phyloP scores from a whole-genome alignment of 2,797 vertebrate genomes.

The Distichodus sexfasciatus region DNA sequence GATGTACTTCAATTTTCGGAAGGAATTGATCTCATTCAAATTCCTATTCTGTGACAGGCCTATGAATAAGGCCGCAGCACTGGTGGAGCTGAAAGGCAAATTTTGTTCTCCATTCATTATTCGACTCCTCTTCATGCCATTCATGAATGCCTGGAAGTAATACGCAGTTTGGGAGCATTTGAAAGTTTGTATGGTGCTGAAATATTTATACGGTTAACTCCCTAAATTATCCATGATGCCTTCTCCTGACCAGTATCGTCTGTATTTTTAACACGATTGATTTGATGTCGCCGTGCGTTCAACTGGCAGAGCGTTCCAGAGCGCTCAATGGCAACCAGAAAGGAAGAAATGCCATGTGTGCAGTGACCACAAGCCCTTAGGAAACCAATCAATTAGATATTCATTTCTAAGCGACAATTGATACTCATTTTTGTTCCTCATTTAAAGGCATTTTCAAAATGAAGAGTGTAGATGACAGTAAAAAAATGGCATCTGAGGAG shows the following conservation, averaged over 20 bases:
- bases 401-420: too few species aligned
- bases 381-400: not conserved
- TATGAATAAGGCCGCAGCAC: slow-evolving; percentile 24
- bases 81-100: slow-evolving; percentile 34
- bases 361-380: not conserved
- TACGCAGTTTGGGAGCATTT: not conserved
- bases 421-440: too few species aligned
- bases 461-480: too few species aligned
- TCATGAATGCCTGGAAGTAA: slow-evolving; percentile 18
- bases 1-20: slow-evolving; percentile 26
- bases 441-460: too few species aligned
- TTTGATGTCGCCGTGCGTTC: not conserved
- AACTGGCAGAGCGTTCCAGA: not conserved
- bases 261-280: not conserved
- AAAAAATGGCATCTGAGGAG: too few species aligned
- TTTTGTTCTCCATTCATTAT: not conserved
- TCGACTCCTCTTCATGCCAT: not conserved
- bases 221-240: not conserved
- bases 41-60: slow-evolving; percentile 44
- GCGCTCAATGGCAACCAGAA: too few species aligned
- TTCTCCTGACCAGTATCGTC: not conserved
- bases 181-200: not conserved
- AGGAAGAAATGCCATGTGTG: not conserved
- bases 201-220: not conserved
- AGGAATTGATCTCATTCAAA: slow-evolving; percentile 52